A percentile compares a stretch with the other conserved stretches of the same genome.
These are phyloP conservation scores for Metridium senile DNA, from an alignment of 92 coral and sea anemone species.

Conservation along the genomic window DNA sequence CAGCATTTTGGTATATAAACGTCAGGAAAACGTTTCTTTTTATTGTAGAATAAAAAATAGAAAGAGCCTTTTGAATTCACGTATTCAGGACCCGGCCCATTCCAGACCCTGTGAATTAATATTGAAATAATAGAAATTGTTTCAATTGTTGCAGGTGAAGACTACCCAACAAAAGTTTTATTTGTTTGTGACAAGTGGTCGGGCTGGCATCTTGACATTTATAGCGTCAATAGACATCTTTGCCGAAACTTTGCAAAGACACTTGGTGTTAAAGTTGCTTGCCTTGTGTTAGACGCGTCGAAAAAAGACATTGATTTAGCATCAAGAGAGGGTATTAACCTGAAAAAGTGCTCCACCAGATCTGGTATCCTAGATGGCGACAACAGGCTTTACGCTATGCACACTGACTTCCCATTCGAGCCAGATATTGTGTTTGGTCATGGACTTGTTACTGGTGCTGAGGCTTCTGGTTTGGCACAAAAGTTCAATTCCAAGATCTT, in stretches of 20 bases:
- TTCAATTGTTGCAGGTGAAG: constrained; percentile 26
- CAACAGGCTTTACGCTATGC: constrained; percentile 40
- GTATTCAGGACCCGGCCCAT: no score
- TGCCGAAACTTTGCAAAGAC: constrained; percentile 48
- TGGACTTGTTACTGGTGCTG: constrained; percentile 57
- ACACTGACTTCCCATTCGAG: constrained; percentile 47
- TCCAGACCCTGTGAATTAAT: not conserved
- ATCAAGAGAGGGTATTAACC: constrained; percentile 42
- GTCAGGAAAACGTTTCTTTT: no score
- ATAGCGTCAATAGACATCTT: constrained; percentile 43
- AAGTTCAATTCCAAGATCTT: constrained; percentile 39
- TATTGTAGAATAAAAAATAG: no score
- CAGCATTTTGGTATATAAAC: no score
- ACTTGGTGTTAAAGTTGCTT: constrained; percentile 44
- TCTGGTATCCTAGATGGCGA: constrained; percentile 45
- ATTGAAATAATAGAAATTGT: not conserved
- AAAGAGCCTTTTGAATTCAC: no score
- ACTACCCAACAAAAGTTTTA: constrained; percentile 51
- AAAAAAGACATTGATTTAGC: constrained; percentile 41
- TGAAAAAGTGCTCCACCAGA: constrained; percentile 36
- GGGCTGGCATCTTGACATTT: constrained; percentile 46
- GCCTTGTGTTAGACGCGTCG: constrained; percentile 53
- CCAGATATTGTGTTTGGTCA: constrained; percentile 61
- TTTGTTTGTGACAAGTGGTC: constrained; percentile 63
- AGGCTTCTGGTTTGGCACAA: constrained; percentile 54